These are phyloP conservation scores for Sylvilagus floridanus DNA, from an alignment of 2,797 vertebrate genomes.

Conservation along the genomic window DNA sequence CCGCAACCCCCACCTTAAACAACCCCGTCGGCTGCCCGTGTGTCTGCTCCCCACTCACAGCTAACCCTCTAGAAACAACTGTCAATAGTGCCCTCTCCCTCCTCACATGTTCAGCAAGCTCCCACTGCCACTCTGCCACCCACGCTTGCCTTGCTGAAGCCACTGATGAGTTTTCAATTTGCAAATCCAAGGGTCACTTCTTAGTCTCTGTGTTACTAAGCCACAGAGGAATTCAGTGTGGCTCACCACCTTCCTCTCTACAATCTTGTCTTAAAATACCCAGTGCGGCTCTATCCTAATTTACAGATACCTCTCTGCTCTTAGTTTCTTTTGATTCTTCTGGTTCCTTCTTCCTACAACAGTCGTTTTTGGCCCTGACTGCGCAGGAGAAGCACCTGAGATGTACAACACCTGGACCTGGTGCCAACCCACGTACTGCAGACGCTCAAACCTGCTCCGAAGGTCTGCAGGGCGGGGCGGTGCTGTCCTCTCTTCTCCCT, in stretches of 20 bases:
- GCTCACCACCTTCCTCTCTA: neutral
- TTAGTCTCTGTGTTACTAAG: neutral
- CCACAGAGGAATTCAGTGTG: neutral
- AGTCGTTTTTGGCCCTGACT: neutral
- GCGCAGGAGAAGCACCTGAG: neutral
- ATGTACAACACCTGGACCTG: neutral
- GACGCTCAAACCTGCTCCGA: neutral
- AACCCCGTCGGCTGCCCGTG: fast-evolving
- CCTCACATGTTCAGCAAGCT: neutral
- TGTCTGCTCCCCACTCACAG: neutral
- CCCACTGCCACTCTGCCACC: neutral
- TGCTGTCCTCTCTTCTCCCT: neutral
- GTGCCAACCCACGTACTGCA: neutral
- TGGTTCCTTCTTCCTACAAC: neutral
- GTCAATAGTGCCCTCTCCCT: neutral
- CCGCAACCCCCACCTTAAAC: neutral
- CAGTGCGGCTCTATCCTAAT: fast-evolving
- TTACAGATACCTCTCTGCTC: neutral
- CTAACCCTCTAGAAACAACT: neutral
- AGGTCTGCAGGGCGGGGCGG: neutral
- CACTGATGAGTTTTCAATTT: neutral
- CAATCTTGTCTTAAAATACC: neutral
- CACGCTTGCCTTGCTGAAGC: neutral
- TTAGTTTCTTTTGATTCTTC: neutral
- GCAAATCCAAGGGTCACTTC: neutral